phyloP scores from a whole-genome alignment of 2,113 vertebrate genomes.

The Eurypyga helias region DNA sequence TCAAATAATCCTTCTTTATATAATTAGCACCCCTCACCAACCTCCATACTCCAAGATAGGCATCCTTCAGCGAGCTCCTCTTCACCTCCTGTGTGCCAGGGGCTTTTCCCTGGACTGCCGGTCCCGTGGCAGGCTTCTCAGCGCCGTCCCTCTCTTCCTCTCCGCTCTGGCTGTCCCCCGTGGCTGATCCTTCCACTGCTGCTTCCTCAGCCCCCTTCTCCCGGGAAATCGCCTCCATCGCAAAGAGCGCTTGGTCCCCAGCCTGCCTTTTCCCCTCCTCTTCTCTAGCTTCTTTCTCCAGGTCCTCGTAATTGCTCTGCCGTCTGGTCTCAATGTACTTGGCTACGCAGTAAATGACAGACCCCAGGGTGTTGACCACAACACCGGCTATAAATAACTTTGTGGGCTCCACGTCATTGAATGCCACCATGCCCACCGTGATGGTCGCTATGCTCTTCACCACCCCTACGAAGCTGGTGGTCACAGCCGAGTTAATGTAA shows the following conservation, averaged over 20 bases:
- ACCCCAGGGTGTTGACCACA: constrained; percentile 94
- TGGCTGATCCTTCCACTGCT: constrained; percentile 7
- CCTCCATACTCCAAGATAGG: constrained; percentile 89
- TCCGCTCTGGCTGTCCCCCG: neutral
- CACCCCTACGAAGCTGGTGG: constrained; percentile 98
- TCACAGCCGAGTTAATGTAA: constrained; percentile 98
- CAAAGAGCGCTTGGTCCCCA: constrained; percentile 67
- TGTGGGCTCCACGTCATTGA: constrained; percentile 92
- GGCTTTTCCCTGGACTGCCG: constrained; percentile 31
- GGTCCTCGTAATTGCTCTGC: constrained; percentile 89
- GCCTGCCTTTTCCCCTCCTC: constrained; percentile 57
- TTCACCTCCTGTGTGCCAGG: constrained; percentile 34
- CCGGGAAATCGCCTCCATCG: constrained; percentile 68
- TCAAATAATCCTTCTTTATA: constrained; percentile 88
- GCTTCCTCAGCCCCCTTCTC: constrained; percentile 43
- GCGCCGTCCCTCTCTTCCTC: neutral
- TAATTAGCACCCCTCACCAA: constrained; percentile 88
- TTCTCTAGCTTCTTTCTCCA: constrained; percentile 84
- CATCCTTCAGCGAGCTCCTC: constrained; percentile 78
- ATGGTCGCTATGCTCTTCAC: constrained; percentile 98
- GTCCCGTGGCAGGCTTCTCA: constrained; percentile 1
- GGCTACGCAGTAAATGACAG: constrained; percentile 92
- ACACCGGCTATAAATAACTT: constrained; percentile 92
- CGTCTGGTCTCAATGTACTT: constrained; percentile 91
- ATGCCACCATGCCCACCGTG: constrained; percentile 96